Percentiles rank a stretch among this genome's conserved stretches.
phyloP scores from a whole-genome alignment of 2,888 invertebrate genomes.

The Xestia ashworthii region DNA sequence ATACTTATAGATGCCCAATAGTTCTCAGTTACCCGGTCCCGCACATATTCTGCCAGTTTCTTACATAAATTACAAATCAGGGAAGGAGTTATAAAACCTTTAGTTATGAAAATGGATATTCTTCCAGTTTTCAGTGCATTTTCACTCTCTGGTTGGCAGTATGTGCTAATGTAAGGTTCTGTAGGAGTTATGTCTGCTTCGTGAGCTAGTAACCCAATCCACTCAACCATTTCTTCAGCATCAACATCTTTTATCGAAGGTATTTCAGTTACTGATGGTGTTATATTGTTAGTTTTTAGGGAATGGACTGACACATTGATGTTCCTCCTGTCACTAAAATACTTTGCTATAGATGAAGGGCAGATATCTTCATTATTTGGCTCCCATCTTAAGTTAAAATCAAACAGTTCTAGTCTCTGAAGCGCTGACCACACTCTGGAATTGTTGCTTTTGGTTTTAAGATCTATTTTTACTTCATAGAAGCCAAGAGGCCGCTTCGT shows the following conservation, averaged over 20 bases:
- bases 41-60: slow-evolving; percentile 74
- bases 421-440: slow-evolving; percentile 73
- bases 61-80: slow-evolving; percentile 73
- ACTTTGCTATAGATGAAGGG: slow-evolving; percentile 86
- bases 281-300: slow-evolving; percentile 68
- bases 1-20: slow-evolving; percentile 83
- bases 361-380: slow-evolving; percentile 80
- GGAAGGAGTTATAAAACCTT: slow-evolving; percentile 80
- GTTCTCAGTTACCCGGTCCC: slow-evolving; percentile 72
- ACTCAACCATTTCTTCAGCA: slow-evolving; percentile 83
- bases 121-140: slow-evolving; percentile 77
- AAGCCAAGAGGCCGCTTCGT: slow-evolving; percentile 78
- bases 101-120: slow-evolving; percentile 77
- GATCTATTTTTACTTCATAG: slow-evolving; percentile 80
- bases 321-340: slow-evolving; percentile 78
- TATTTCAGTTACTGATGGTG: slow-evolving; percentile 77
- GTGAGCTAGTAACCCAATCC: slow-evolving; percentile 83
- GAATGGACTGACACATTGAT: slow-evolving; percentile 73
- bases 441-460: slow-evolving; percentile 75
- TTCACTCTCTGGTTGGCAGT: slow-evolving; percentile 79
- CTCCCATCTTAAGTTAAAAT: slow-evolving; percentile 82
- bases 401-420: slow-evolving; percentile 76
- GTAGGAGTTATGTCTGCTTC: slow-evolving; percentile 74
- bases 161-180: slow-evolving; percentile 82
- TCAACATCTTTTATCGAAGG: slow-evolving; percentile 80